A percentile compares a stretch with the other conserved stretches of the same genome.
Evolutionary conservation across 2,797 vertebrate species (phyloP).

Genomic region (Coregonus suidteri): DNA sequence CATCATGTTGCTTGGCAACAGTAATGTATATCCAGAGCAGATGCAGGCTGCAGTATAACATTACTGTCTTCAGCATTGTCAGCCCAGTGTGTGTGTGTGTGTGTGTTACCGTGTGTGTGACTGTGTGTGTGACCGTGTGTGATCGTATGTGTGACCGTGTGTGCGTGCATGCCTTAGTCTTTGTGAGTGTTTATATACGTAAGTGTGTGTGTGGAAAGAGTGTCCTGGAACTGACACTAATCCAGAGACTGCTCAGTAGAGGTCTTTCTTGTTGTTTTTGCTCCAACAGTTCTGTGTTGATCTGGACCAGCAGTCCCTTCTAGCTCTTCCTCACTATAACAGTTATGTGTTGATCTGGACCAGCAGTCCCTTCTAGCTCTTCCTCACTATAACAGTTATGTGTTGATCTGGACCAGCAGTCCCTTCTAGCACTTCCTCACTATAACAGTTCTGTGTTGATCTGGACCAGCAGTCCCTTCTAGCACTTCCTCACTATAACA

Average conservation of each 20-base stretch:
- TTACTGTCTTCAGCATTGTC: no score
- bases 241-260: background rate
- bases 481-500: no score
- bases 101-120: no score
- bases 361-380: no score
- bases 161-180: background rate
- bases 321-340: background rate
- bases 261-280: slow-evolving; percentile 28
- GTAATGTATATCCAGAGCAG: slow-evolving; percentile 25
- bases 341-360: background rate
- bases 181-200: background rate
- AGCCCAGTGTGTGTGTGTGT: no score
- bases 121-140: no score
- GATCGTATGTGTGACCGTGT: no score
- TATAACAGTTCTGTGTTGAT: slow-evolving; percentile 16
- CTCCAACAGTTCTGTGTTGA: slow-evolving; percentile 5
- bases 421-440: no score
- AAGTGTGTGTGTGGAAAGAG: background rate
- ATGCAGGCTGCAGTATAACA: background rate
- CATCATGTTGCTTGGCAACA: slow-evolving; percentile 41
- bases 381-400: background rate
- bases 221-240: slow-evolving; percentile 1
- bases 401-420: slow-evolving; percentile 39
- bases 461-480: slow-evolving; percentile 28
- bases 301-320: no score